Base-by-base conservation (phyloP, 2,888 invertebrate genomes). In the Argynnis bischoffii region DNA sequence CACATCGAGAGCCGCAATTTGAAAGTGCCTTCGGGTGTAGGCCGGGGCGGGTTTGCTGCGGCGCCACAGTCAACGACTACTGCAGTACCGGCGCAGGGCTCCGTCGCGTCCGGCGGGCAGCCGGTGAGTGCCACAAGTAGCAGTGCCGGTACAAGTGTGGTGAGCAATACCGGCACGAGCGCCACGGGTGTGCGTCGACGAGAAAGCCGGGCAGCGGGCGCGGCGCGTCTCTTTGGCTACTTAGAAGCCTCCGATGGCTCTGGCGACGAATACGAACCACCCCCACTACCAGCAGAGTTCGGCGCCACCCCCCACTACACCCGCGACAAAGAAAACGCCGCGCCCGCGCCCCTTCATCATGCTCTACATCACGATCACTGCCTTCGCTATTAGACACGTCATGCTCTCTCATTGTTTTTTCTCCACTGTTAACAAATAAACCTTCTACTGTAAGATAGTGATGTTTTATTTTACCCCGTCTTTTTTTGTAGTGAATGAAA, bases 191-290 rank as follows among this genome's bases (percentile, higher is more conserved):
- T 66, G 66, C 69, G 77, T 61, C 75, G 77, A 41, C 76, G 76
- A 63, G 79, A 70, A 73, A 75, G 69, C 47, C 70, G 76, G 26
- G 77, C 78, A 67, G 75, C 75, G 63, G 78, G 78, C 50, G 77
- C 77, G 48, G 76, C 78, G 65, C 72, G 95, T 94, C 79, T 96
- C 95, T 93, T 93, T 95, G 93, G 96, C 95, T 89, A 95, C 88
- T 92, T 95, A 89, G 95, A 95, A 84, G 96, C 96, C 72, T 94
- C 78, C 63, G 77, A 77, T 73, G 78, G 75, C 21, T 76, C 78
- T 26, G 78, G 78, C 94, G 76, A 90, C 83, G 90, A 90, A 82
- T 91, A 86, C 86, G 90, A 89, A 76, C 73, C 84, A 75, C 79
- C 83, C 72, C 75, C 84, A 75, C 75, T 80, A 75, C 76, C 78